A percentile compares a stretch with the other conserved stretches of the same genome.
Conservation (phyloP, 37 sponge, comb jelly and placozoan genomes). For the Halichondria panicea region DNA sequence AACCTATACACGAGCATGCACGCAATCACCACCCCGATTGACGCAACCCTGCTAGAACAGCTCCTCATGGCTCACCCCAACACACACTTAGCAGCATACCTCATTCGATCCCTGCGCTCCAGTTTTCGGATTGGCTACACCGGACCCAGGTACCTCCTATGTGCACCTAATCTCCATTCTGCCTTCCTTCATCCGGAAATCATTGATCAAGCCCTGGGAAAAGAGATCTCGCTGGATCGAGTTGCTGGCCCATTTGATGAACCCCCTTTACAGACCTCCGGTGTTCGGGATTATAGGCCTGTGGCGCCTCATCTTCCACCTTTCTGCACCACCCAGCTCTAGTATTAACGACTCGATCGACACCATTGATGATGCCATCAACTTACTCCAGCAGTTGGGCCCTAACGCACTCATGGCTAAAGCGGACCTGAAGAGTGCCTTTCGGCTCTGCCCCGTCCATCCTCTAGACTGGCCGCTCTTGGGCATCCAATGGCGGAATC, state of each 20-base stretch:
- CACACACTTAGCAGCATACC: no score
- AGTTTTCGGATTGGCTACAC: no score
- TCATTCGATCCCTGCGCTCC: no score
- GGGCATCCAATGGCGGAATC: conserved; percentile 27
- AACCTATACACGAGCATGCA: background rate
- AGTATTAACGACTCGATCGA: conserved; percentile 24
- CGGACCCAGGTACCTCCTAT: no score
- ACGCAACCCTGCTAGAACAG: no score
- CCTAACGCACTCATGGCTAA: conserved; percentile 33
- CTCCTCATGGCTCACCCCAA: no score
- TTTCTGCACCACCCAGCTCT: conserved; percentile 35
- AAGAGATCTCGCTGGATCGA: conserved; percentile 2
- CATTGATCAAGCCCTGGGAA: conserved; percentile 11
- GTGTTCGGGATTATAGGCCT: no score
- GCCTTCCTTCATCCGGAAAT: no score
- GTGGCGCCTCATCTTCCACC: conserved; percentile 50
- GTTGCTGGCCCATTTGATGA: conserved; percentile 15
- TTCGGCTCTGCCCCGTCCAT: conserved; percentile 39
- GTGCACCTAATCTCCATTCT: no score
- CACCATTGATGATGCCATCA: conserved; percentile 33
- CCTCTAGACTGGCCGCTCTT: conserved; percentile 36
- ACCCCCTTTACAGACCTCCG: conserved; percentile 28
- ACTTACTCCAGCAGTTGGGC: conserved; percentile 6
- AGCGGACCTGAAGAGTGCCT: conserved; percentile 46
- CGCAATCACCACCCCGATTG: no score